These are phyloP conservation scores for Sphaeramia orbicularis DNA, from an alignment of 2,797 vertebrate species.

Conservation along the genomic window DNA sequence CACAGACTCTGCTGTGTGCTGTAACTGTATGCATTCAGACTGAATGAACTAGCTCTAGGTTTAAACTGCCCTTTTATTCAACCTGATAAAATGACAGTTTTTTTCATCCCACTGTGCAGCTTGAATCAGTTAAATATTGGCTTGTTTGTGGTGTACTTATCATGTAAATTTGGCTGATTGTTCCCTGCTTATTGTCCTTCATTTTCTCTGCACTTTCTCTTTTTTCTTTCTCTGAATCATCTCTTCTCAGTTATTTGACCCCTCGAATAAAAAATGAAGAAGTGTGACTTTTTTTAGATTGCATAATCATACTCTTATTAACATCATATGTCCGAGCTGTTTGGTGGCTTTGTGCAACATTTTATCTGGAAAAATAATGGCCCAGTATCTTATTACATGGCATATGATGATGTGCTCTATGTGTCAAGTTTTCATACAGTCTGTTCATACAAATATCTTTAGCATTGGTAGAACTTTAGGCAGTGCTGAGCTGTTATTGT, in stretches of 20 bases:
- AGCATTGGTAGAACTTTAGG: too few relatives aligned
- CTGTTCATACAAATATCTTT: too few relatives aligned
- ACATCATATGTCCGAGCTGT: not conserved
- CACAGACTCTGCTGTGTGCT: not conserved
- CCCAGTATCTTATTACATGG: not conserved
- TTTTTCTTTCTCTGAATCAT: not conserved
- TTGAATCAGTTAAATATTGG: not conserved
- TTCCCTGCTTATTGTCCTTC: not conserved
- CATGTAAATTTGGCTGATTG: not conserved
- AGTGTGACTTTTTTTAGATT: constrained; percentile 3
- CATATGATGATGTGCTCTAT: too few relatives aligned
- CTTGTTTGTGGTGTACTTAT: not conserved
- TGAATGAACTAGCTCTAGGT: not conserved
- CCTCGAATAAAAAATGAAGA: not conserved
- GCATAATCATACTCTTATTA: not conserved
- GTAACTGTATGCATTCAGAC: not conserved
- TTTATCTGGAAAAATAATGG: not conserved
- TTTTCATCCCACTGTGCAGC: not conserved
- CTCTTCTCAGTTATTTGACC: not conserved
- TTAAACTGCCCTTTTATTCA: not conserved
- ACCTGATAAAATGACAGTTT: not conserved
- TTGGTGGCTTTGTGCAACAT: not conserved
- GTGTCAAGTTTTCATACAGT: too few relatives aligned
- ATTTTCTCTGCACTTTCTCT: not conserved
- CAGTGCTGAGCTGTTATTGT: too few relatives aligned